phyloP scores from a whole-genome alignment of 2,888 invertebrate species.

The Aquatica leii region DNA sequence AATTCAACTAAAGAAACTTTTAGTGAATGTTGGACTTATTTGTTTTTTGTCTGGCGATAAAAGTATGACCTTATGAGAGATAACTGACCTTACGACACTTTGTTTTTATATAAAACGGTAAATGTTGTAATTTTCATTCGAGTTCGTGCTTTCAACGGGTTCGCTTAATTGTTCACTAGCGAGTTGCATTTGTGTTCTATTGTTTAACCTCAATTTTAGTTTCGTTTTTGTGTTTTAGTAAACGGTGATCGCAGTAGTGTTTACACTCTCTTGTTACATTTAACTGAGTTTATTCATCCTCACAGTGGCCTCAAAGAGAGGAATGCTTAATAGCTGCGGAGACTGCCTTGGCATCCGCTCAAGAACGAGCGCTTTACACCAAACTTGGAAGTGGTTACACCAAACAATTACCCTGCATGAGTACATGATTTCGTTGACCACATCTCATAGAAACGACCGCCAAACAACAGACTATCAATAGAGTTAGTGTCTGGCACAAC shows the following conservation, averaged over 20 bases:
- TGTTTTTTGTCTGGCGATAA: conserved; percentile 49
- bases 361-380: conserved; percentile 88
- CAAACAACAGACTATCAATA: conserved; percentile 21
- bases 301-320: conserved; percentile 57
- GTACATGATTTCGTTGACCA: conserved; percentile 81
- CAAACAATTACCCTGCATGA: conserved; percentile 89
- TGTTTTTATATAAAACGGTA: conserved; percentile 51
- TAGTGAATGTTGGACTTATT: conserved; percentile 48
- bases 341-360: conserved; percentile 89
- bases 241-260: too few relatives aligned
- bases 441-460: conserved; percentile 73
- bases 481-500: conserved; percentile 38
- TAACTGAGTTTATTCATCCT: conserved; percentile 40
- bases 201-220: too few relatives aligned
- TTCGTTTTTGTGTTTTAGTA: too few relatives aligned
- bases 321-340: conserved; percentile 72
- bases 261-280: conserved; percentile 4
- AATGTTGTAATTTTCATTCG: conserved; percentile 14
- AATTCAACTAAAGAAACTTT: conserved; percentile 35
- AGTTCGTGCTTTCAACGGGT: conserved; percentile 13
- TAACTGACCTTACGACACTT: conserved; percentile 50
- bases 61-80: conserved; percentile 51
- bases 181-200: background rate
- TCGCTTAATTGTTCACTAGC: background rate
- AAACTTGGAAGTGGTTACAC: conserved; percentile 95